Base-by-base conservation (phyloP, 2,797 vertebrate genomes). In the Tokudaia tokunoshimensis region DNA sequence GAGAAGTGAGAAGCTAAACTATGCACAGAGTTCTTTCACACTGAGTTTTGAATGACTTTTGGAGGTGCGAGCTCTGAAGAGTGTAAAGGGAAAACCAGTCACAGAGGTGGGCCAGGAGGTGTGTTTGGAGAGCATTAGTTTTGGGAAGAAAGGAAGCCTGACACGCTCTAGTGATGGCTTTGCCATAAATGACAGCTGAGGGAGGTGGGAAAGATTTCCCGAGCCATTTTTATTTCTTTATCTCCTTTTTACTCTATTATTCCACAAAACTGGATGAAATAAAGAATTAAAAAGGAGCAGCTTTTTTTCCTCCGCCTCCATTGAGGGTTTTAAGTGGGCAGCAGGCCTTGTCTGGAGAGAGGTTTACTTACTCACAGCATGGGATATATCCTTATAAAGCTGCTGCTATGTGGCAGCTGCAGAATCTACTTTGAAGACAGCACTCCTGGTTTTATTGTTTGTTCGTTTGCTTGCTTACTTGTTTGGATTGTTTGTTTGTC, bases 31-130 rank as follows among this genome's bases (percentile, higher is more conserved):
- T 91, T 95, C 67, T 95, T 86, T 96, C 67, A 93, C 67, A 29
- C 85, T 82, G 88, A 88, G 52, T 95, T 94, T 84, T 72, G 75
- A 85, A 94, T 96, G 91, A 72, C 59, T 94, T 79, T 81, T 22
- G 61, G 81, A 76, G 92, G 26, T 0, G 9, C 89, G 95, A 90
- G 41, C 89, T 92, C 88, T 95, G 95, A 76, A 91, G 92, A 91
- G 44, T 55, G 63, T 89, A 78, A 91, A 79, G 55, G 55, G 80
- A 85, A 96, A 91, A 89, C 84, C 87, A 80, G 59, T 79, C 87
- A 29, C 87, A 96, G 89, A 90, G 96, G 92, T 92, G 88, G 50
- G 44, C 63, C 67, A 41, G 78, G n/a, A 29, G 11, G 34, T 55
- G n/a, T 44, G 0, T 85, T 75, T 11, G 26, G 72, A 72, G 41